phyloP scores from a whole-genome alignment of 2,888 invertebrate genomes.

The Nemurella pictetii region DNA sequence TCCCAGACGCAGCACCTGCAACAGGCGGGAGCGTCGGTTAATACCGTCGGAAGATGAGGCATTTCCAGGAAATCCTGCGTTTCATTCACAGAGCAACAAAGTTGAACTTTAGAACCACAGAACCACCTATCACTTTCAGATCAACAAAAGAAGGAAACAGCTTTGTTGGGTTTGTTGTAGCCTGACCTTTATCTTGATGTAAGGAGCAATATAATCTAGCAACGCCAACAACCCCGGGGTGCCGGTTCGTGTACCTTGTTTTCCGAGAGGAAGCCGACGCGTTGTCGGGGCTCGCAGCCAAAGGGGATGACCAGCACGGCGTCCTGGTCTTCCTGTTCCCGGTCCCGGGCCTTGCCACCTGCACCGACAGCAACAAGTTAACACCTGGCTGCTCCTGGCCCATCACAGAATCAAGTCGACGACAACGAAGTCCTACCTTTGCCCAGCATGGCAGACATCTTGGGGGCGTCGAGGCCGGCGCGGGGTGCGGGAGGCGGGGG shows the following conservation, averaged over 20 bases:
- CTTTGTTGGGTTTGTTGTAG: no score
- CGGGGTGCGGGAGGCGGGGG: constrained; percentile 43
- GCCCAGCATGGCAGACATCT: constrained; percentile 50
- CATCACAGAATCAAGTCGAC: no score
- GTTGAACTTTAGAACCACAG: background rate
- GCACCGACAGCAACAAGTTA: constrained; percentile 8
- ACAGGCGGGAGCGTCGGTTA: background rate
- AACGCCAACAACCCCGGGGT: no score
- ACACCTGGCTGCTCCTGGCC: background rate
- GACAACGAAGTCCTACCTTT: no score
- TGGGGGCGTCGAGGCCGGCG: constrained; percentile 45
- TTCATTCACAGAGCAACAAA: background rate
- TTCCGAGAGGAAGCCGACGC: constrained; percentile 68
- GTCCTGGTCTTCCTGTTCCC: constrained; percentile 41
- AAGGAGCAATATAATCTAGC: no score
- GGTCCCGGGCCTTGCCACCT: constrained; percentile 36
- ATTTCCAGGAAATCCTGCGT: background rate
- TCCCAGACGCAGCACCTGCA: constrained; percentile 38
- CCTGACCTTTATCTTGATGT: no score
- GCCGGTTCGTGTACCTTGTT: no score
- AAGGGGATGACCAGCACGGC: constrained; percentile 73
- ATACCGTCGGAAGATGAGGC: no score
- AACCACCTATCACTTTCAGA: no score
- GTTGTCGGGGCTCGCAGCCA: constrained; percentile 60
- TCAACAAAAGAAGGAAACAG: no score